phyloP scores from a whole-genome alignment of 2,113 vertebrate genomes.

The Malurus melanocephalus region DNA sequence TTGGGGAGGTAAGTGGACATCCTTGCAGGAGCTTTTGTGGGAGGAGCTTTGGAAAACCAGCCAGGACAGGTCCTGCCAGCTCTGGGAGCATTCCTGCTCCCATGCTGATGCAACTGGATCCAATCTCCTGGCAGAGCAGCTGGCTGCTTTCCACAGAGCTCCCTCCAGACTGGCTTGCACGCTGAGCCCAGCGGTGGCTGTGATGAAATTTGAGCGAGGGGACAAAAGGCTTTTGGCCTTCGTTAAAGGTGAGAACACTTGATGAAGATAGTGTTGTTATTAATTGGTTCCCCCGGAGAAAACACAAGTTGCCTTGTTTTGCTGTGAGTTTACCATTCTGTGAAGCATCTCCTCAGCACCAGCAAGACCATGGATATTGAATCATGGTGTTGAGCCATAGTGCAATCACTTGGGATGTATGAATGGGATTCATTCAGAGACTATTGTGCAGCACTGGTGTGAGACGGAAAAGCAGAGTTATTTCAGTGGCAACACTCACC shows the following conservation, averaged over 20 bases:
- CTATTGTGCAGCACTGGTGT: neutral
- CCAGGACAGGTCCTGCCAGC: neutral
- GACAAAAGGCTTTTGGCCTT: neutral
- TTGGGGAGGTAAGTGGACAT: conserved; percentile 18
- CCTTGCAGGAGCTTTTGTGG: conserved; percentile 26
- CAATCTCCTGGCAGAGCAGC: neutral
- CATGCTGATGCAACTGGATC: conserved; percentile 52
- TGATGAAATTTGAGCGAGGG: neutral
- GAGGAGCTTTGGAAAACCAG: conserved; percentile 53
- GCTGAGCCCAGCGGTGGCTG: neutral
- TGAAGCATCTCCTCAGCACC: neutral
- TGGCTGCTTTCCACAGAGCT: conserved; percentile 22
- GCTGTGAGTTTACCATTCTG: neutral
- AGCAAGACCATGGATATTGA: neutral
- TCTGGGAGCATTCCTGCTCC: conserved; percentile 32
- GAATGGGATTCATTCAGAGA: neutral
- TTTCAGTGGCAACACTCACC: neutral
- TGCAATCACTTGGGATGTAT: neutral
- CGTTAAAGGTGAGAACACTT: neutral
- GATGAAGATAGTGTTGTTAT: neutral
- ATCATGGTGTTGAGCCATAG: neutral
- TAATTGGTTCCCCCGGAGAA: neutral
- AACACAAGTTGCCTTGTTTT: neutral
- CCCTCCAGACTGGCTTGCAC: conserved; percentile 8
- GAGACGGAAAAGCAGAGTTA: neutral